Conservation (phyloP, 2,797 vertebrate species). For the Protonibea diacanthus region DNA sequence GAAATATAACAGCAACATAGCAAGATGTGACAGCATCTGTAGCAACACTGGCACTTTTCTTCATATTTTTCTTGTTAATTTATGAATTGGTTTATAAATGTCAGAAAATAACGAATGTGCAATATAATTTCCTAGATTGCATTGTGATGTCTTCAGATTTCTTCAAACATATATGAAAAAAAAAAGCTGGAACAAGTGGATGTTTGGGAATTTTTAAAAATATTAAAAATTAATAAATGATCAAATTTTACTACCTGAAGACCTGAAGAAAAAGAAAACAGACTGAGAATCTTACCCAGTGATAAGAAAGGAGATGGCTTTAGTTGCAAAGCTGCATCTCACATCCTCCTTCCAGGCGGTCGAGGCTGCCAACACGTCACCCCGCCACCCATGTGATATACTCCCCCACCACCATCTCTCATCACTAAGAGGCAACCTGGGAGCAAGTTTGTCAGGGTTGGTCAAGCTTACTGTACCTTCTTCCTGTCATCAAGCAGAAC, state of each 20-base stretch:
- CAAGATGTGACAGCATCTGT: neutral
- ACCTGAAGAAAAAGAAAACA: neutral
- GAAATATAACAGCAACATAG: neutral
- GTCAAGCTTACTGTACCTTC: constrained; percentile 59
- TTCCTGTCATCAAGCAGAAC: constrained; percentile 56
- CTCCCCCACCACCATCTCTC: constrained; percentile 30
- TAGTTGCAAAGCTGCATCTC: constrained; percentile 11
- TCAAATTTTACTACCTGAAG: neutral
- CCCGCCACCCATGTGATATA: constrained; percentile 18
- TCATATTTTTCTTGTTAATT: too few species aligned
- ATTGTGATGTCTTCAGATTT: neutral
- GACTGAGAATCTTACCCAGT: neutral
- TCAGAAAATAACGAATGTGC: too few species aligned
- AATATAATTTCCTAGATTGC: neutral
- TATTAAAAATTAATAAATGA: too few species aligned
- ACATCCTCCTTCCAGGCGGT: constrained; percentile 25
- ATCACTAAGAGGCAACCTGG: constrained; percentile 55
- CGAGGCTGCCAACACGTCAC: constrained; percentile 22
- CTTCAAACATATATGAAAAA: too few species aligned
- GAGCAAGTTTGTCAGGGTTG: constrained; percentile 57
- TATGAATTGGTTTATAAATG: too few species aligned
- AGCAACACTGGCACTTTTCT: neutral
- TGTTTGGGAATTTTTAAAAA: neutral
- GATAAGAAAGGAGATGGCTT: constrained; percentile 4
- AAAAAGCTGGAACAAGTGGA: neutral